Conservation (phyloP, 2,113 vertebrate genomes). For the Callionymus lyra region DNA sequence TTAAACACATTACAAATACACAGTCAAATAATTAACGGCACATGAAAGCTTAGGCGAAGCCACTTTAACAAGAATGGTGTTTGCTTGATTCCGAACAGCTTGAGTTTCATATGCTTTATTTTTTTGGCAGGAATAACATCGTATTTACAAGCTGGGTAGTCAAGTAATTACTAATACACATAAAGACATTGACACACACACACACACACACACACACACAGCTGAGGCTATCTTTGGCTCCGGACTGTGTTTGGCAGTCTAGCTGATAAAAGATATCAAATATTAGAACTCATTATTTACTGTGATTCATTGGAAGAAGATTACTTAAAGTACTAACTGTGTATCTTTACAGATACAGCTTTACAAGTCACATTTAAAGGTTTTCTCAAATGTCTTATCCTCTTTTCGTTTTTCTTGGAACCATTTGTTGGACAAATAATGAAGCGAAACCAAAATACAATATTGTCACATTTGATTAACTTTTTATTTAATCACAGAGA, state of each 20-base stretch:
- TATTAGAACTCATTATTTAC: constrained; percentile 52
- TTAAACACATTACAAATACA: constrained; percentile 31
- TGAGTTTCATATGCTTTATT: constrained; percentile 23
- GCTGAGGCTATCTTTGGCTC: constrained; percentile 54
- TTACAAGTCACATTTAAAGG: too few species aligned
- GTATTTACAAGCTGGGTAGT: constrained; percentile 42
- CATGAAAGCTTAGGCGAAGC: constrained; percentile 12
- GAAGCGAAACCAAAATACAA: too few species aligned
- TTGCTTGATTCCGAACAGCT: constrained; percentile 28
- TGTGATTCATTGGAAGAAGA: constrained; percentile 21
- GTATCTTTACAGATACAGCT: too few species aligned
- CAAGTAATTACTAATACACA: too few species aligned
- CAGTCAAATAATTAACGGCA: constrained; percentile 24
- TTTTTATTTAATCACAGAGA: too few species aligned
- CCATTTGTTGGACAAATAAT: too few species aligned
- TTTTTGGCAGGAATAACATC: constrained; percentile 22
- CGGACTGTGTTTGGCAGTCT: constrained; percentile 54
- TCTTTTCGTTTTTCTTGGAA: too few species aligned
- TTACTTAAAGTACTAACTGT: too few species aligned
- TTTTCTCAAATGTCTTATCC: too few species aligned
- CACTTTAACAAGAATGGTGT: constrained; percentile 28
- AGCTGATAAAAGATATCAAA: constrained; percentile 55
- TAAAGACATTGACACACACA: too few species aligned
- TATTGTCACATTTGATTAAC: too few species aligned
- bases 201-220: too few species aligned